Percentiles rank a stretch among this genome's conserved stretches.
Conservation (phyloP, 2,888 invertebrate species). For the Caenorhabditis drosophilae region DNA sequence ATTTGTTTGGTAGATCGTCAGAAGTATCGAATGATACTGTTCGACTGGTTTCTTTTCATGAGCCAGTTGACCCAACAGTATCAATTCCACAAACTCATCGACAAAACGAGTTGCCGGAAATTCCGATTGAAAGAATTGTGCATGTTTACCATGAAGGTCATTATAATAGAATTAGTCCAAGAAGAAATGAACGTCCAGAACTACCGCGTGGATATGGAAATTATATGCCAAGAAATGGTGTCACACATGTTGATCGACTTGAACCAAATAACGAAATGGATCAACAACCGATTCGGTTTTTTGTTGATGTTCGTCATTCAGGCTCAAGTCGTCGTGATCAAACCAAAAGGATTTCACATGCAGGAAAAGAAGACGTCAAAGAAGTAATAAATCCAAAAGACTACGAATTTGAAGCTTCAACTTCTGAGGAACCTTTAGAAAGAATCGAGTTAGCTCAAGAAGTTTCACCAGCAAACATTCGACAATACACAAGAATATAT, state of each 20-base stretch:
- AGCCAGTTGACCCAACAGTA: conserved; percentile 21
- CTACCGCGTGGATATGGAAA: conserved; percentile 31
- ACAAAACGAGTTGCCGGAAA: conserved; percentile 29
- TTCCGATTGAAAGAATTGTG: conserved; percentile 39
- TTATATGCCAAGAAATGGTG: conserved; percentile 36
- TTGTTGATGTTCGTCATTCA: conserved; percentile 50
- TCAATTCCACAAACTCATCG: conserved; percentile 25
- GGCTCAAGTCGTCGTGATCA: conserved; percentile 29
- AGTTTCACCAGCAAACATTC: conserved; percentile 28
- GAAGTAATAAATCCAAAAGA: conserved; percentile 27
- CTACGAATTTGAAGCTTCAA: conserved; percentile 16
- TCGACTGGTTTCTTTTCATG: conserved; percentile 37
- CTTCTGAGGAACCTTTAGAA: conserved; percentile 6
- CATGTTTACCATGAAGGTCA: conserved; percentile 42
- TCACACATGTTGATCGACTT: conserved; percentile 31
- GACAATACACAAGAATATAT: conserved; percentile 23
- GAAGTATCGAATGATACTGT: conserved; percentile 26
- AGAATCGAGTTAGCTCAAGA: conserved; percentile 24
- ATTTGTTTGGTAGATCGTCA: conserved; percentile 39
- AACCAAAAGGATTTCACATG: conserved; percentile 32
- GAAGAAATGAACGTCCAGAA: conserved; percentile 13
- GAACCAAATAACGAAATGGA: conserved; percentile 39
- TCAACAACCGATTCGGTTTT: conserved; percentile 52
- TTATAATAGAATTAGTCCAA: conserved; percentile 28
- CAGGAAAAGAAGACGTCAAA: conserved; percentile 43